Evolutionary conservation across 2,888 invertebrate genomes (phyloP).

Genomic region (Sepiola atlantica): DNA sequence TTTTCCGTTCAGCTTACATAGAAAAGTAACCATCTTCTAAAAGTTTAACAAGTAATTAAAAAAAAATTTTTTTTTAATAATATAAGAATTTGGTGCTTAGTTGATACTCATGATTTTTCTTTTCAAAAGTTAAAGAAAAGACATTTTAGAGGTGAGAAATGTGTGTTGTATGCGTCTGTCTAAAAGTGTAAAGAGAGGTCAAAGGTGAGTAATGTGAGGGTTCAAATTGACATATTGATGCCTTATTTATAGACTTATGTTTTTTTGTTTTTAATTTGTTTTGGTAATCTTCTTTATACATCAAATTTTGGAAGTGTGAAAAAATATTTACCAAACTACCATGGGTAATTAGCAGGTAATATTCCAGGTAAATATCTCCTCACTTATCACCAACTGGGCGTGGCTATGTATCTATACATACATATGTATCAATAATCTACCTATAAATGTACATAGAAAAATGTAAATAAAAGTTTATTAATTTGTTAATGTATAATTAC

Average conservation of each 20-base stretch:
- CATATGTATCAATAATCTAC: neutral
- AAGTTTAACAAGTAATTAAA: too few species aligned
- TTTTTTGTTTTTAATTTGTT: neutral
- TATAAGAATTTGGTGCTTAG: too few species aligned
- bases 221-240: slow-evolving; percentile 9
- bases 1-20: too few species aligned
- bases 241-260: neutral
- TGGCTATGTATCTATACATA: neutral
- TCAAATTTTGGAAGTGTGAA: too few species aligned
- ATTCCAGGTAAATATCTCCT: neutral
- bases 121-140: too few species aligned
- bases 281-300: neutral
- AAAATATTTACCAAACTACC: neutral
- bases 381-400: neutral
- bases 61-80: too few species aligned
- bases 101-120: too few species aligned
- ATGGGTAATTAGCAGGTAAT: neutral
- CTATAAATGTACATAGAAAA: neutral
- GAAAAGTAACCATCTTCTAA: too few species aligned
- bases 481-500: neutral
- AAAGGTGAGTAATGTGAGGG: neutral
- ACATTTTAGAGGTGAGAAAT: too few species aligned
- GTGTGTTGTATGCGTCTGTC: too few species aligned
- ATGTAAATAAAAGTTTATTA: neutral
- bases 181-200: neutral